phyloP scores from a whole-genome alignment of 2,113 vertebrate genomes.

The Triplophysa dalaica region DNA sequence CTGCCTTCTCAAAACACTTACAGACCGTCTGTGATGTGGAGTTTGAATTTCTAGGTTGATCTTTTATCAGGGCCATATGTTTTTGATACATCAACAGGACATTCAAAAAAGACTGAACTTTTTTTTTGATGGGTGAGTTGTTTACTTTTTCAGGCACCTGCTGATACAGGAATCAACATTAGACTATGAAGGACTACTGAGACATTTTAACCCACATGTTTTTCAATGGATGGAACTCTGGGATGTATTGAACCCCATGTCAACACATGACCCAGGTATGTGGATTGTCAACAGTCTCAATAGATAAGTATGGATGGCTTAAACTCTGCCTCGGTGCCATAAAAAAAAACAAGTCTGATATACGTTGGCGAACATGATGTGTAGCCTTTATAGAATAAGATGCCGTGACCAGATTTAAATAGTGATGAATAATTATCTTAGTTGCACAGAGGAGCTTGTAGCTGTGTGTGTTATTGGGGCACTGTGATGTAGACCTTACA shows the following conservation, averaged over 20 bases:
- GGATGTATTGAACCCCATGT: constrained; percentile 15
- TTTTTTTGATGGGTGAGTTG: constrained; percentile 1
- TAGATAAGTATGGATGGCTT: constrained; percentile 16
- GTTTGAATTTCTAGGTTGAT: constrained; percentile 14
- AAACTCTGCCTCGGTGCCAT: constrained; percentile 17
- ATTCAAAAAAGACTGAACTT: constrained; percentile 9
- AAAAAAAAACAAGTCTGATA: constrained; percentile 12
- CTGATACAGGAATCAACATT: constrained; percentile 4
- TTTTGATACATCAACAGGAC: constrained; percentile 36
- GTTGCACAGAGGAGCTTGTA: constrained; percentile 53
- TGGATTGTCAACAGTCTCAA: neutral
- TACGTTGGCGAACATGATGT: constrained; percentile 13
- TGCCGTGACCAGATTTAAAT: constrained; percentile 49
- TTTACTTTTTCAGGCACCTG: constrained; percentile 21
- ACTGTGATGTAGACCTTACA: constrained; percentile 59
- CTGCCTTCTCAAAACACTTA: constrained; percentile 54
- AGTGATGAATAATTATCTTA: constrained; percentile 44
- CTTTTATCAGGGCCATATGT: constrained; percentile 22
- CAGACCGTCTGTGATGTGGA: constrained; percentile 36
- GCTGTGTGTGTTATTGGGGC: constrained; percentile 55
- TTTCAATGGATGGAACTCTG: constrained; percentile 14
- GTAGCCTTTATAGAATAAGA: constrained; percentile 22
- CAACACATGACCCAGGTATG: constrained; percentile 13
- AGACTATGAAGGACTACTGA: neutral
- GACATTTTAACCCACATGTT: neutral